Conservation (phyloP, 2,888 invertebrate species). For the Eilema caniola region DNA sequence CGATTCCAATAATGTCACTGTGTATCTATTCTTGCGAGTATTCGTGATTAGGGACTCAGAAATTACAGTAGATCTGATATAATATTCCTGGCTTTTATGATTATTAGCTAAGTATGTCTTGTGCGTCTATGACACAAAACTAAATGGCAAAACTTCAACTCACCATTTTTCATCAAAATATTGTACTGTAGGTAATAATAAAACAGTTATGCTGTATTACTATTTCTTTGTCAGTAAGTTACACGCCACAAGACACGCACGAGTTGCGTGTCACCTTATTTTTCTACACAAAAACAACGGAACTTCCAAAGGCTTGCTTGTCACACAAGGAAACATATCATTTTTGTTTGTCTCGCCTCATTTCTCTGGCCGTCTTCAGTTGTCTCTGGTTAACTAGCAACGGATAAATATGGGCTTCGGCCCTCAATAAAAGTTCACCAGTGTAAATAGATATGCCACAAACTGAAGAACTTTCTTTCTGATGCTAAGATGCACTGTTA, state of each 20-base stretch:
- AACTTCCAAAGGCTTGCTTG: slow-evolving; percentile 68
- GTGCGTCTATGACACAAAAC: not conserved
- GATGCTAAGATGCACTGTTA: slow-evolving; percentile 54
- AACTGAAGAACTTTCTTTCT: slow-evolving; percentile 59
- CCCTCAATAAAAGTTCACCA: slow-evolving; percentile 68
- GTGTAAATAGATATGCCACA: slow-evolving; percentile 64
- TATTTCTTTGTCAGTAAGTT: slow-evolving; percentile 57
- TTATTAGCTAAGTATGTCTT: slow-evolving; percentile 21
- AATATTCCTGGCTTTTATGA: slow-evolving; percentile 19
- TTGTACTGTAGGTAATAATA: slow-evolving; percentile 27
- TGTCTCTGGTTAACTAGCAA: slow-evolving; percentile 75
- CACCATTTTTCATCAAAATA: slow-evolving; percentile 29
- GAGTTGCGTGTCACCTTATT: slow-evolving; percentile 66
- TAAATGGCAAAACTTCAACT: slow-evolving; percentile 20
- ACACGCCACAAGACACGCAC: slow-evolving; percentile 59
- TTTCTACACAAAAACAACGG: slow-evolving; percentile 63
- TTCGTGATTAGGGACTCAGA: slow-evolving; percentile 33
- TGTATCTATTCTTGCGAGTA: slow-evolving; percentile 36
- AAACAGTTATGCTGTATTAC: slow-evolving; percentile 54
- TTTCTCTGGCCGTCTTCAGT: slow-evolving; percentile 75
- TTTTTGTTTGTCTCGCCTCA: slow-evolving; percentile 77
- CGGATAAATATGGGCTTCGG: slow-evolving; percentile 75
- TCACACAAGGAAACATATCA: slow-evolving; percentile 74
- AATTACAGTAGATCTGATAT: slow-evolving; percentile 12
- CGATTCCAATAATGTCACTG: slow-evolving; percentile 40